These are phyloP conservation scores for Acanthis flammea DNA, from an alignment of 2,797 vertebrate genomes.

Conservation along the genomic window DNA sequence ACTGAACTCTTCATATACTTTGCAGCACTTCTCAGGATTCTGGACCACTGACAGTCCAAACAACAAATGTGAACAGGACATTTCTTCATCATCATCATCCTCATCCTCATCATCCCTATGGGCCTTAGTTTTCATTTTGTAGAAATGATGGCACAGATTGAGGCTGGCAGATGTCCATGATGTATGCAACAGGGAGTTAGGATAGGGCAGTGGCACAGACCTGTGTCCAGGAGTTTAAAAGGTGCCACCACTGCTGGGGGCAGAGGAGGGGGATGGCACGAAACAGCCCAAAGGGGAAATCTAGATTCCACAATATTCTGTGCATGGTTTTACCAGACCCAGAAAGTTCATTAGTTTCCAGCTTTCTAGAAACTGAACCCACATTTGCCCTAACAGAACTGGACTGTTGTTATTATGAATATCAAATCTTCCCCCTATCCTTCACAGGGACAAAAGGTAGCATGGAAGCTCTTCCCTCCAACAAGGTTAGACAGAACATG, in stretches of 20 bases:
- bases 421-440: not conserved
- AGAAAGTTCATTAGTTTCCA: not conserved
- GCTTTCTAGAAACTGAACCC: not conserved
- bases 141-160: not conserved
- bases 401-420: not conserved
- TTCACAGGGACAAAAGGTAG: not conserved
- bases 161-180: rapidly evolving
- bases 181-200: not conserved
- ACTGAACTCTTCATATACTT: not conserved
- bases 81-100: not conserved
- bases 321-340: not conserved
- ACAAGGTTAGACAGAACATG: not conserved
- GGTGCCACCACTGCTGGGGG: not conserved
- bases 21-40: not conserved
- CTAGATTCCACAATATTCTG: not conserved
- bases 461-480: not conserved
- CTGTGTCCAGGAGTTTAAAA: not conserved
- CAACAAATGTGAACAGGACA: not conserved
- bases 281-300: not conserved
- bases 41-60: not conserved
- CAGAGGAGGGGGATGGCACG: rapidly evolving
- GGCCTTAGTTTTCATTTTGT: not conserved
- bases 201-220: not conserved
- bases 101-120: not conserved
- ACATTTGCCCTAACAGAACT: not conserved